Conservation (phyloP, 2,888 invertebrate genomes). For the Ellobium chinense region DNA sequence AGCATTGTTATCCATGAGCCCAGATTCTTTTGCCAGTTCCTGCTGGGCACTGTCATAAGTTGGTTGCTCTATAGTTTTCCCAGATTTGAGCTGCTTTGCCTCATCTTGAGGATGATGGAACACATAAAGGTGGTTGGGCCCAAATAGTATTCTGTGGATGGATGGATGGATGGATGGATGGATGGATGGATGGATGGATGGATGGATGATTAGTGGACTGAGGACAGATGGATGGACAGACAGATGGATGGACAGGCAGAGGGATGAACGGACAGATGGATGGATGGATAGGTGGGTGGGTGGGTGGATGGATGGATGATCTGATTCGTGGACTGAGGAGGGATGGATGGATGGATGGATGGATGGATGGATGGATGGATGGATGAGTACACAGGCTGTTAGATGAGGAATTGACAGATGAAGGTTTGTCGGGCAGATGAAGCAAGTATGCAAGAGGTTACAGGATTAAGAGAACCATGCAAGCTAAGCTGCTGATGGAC, state of each 20-base stretch:
- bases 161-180: neutral
- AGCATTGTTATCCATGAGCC: slow-evolving; percentile 60
- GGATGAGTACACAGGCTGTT: neutral
- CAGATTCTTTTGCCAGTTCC: slow-evolving; percentile 76
- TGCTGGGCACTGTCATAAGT: slow-evolving; percentile 75
- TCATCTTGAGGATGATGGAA: slow-evolving; percentile 76
- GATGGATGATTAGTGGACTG: neutral
- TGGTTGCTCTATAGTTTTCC: slow-evolving; percentile 62
- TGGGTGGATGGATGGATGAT: neutral
- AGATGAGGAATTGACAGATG: neutral
- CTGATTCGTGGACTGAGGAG: neutral
- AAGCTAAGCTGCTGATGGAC: too few relatives aligned
- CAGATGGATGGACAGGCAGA: neutral
- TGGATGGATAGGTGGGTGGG: neutral
- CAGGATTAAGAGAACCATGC: too few relatives aligned
- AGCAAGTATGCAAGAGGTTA: too few relatives aligned
- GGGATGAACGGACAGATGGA: neutral
- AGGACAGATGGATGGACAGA: neutral
- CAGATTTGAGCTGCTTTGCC: slow-evolving; percentile 65
- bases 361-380: neutral
- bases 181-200: neutral
- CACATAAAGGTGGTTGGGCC: slow-evolving; percentile 75
- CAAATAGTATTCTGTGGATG: slow-evolving; percentile 71
- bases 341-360: neutral
- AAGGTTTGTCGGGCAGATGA: too few relatives aligned